These are phyloP conservation scores for Eriosoma lanigerum DNA, from an alignment of 1,140 invertebrate genomes.

Conservation along the genomic window DNA sequence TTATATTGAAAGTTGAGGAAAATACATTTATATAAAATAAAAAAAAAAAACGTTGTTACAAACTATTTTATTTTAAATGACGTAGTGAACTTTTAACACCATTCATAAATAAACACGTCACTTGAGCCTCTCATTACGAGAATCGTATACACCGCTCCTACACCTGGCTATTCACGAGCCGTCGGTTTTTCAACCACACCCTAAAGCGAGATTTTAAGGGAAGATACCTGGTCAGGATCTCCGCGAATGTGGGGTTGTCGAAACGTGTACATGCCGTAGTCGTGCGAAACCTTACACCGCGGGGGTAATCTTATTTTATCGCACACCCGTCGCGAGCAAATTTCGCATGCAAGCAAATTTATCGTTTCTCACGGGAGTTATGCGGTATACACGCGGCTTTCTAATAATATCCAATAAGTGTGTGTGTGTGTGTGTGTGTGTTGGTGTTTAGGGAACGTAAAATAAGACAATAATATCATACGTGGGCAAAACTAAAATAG, in stretches of 20 bases:
- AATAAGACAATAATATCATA: conserved; percentile 9
- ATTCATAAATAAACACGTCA: too few species aligned
- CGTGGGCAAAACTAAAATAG: neutral
- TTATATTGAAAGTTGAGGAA: too few species aligned
- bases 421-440: neutral
- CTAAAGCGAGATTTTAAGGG: conserved; percentile 8
- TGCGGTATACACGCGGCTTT: conserved; percentile 12
- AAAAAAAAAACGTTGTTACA: too few species aligned
- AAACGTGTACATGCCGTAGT: neutral
- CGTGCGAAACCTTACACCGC: conserved; percentile 23
- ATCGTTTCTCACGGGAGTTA: conserved; percentile 49
- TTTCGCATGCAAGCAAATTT: conserved; percentile 28
- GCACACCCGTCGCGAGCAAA: conserved; percentile 33
- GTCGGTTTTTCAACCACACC: conserved; percentile 35
- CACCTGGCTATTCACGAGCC: conserved; percentile 5
- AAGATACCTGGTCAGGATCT: conserved; percentile 14
- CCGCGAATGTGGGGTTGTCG: neutral
- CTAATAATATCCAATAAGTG: conserved; percentile 24
- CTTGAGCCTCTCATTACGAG: neutral
- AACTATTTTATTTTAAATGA: too few species aligned
- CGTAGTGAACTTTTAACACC: too few species aligned
- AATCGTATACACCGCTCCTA: neutral
- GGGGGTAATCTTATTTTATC: conserved; percentile 46
- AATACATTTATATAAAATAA: too few species aligned
- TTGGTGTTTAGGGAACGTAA: neutral